Evolutionary conservation across 2,113 vertebrate species (phyloP).

Genomic region (Psittacus erithacus): DNA sequence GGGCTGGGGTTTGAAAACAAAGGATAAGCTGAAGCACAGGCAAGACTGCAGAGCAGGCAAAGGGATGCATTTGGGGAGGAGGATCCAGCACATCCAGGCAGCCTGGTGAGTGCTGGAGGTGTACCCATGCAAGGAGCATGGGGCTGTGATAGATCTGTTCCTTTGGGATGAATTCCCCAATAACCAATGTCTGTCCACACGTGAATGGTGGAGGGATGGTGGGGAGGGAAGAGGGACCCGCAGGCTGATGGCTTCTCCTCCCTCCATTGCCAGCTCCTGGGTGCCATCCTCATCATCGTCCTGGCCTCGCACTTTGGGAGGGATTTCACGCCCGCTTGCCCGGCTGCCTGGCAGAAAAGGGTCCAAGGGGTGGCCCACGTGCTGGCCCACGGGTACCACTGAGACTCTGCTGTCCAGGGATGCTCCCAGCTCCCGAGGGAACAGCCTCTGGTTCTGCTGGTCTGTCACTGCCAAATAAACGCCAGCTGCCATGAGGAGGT

Average conservation of each 20-base stretch:
- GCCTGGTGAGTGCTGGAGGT: not conserved
- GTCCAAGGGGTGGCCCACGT: slow-evolving; percentile 76
- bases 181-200: fast-evolving
- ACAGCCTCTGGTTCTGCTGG: not conserved
- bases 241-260: not conserved
- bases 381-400: slow-evolving; percentile 81
- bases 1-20: not conserved
- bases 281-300: slow-evolving; percentile 76
- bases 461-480: not conserved
- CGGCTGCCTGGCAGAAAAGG: slow-evolving; percentile 82
- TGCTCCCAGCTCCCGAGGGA: fast-evolving
- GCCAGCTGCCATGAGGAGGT: not conserved
- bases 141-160: not conserved
- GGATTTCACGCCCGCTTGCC: slow-evolving; percentile 60
- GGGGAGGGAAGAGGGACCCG: not conserved
- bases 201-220: fast-evolving
- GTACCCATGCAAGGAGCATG: fast-evolving
- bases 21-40: fast-evolving
- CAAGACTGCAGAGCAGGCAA: not conserved
- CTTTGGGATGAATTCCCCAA: fast-evolving
- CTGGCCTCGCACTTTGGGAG: slow-evolving; percentile 56
- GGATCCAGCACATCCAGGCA: not conserved
- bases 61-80: not conserved
- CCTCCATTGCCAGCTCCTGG: slow-evolving; percentile 74
- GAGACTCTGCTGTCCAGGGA: not conserved